Evolutionary conservation across 2,797 vertebrate species (phyloP), one percentile per base, ranked within the genome.

Genomic region (Paratrypauchen microcephalus): DNA sequence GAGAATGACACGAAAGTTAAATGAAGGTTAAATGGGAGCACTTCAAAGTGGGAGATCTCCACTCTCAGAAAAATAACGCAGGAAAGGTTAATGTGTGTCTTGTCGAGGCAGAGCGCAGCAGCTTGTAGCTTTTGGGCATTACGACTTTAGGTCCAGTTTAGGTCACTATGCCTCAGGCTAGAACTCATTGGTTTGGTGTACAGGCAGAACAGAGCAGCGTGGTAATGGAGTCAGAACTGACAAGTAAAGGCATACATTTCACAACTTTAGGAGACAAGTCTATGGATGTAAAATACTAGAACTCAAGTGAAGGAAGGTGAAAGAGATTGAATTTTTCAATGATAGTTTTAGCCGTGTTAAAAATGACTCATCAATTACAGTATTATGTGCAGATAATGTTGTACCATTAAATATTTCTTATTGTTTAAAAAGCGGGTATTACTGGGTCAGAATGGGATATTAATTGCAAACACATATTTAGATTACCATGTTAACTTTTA

Each of bases 21-120:
- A 91, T 90, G 86, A 91, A 93, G 91, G 85, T 92, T 93, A 93
- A 93, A 89, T 79, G 84, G 88, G 89, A 82, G 82, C 86, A 84
- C 91, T 92, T 92, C 83, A 92, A 92, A 92, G 90, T 84, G 82
- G 84, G 85, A 76, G 82, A 87, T 86, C 88, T 82, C 67, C 69
- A 69, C 59, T 39, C 59, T 6, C 76, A 79, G 84, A 81, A 78
- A 88, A 84, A 86, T 78, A 88, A 86, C 69, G 87, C 39, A 47
- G 79, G 71, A 86, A 88, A 92, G 92, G 92, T 92, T 92, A 92
- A 91, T 90, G 86, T 62, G 82, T 78, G 87, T 83, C 87, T 89
- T 91, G 91, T 92, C 86, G 88, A 88, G 88, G 88, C 87, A 83
- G 32, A 61, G 66, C 71, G n/a, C 79, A 87, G 88, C 86, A 86